These are phyloP conservation scores for Xylota segnis DNA, from an alignment of 2,888 invertebrate species.

Conservation along the genomic window DNA sequence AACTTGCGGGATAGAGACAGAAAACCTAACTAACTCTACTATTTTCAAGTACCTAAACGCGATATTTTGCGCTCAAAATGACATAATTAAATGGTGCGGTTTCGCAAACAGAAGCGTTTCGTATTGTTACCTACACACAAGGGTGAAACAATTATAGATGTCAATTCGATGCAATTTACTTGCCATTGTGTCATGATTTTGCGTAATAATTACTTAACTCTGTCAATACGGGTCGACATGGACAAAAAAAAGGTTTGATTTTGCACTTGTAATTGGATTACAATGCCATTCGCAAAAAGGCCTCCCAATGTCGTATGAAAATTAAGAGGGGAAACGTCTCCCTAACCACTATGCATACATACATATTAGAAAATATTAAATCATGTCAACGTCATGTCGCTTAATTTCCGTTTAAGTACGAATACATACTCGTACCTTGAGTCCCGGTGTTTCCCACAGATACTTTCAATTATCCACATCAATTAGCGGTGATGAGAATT, in stretches of 20 bases:
- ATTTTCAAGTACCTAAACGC: not conserved
- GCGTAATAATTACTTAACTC: conserved; percentile 28
- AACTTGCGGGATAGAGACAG: not conserved
- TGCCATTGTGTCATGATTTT: conserved; percentile 28
- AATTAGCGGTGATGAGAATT: conserved; percentile 72
- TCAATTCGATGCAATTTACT: conserved; percentile 29
- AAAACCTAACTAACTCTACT: not conserved
- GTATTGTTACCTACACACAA: conserved; percentile 2
- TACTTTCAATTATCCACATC: conserved; percentile 71
- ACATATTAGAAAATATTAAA: conserved; percentile 11
- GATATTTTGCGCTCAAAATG: not conserved
- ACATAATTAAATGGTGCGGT: conserved; percentile 13
- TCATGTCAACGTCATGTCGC: conserved; percentile 42
- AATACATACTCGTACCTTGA: conserved; percentile 3
- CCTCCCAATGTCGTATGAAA: conserved; percentile 18
- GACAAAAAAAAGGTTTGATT: conserved; percentile 7
- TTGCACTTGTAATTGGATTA: conserved; percentile 24
- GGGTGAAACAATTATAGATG: conserved; percentile 37
- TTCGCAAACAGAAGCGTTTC: conserved; percentile 7
- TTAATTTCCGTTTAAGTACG: conserved; percentile 50
- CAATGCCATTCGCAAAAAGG: conserved; percentile 29
- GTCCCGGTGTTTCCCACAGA: conserved; percentile 43
- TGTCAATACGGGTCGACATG: conserved; percentile 27
- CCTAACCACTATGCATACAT: conserved; percentile 10
- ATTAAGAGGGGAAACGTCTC: not conserved